Evolutionary conservation across 2,888 invertebrate species (phyloP).

Genomic region (Melitaea athalia): DNA sequence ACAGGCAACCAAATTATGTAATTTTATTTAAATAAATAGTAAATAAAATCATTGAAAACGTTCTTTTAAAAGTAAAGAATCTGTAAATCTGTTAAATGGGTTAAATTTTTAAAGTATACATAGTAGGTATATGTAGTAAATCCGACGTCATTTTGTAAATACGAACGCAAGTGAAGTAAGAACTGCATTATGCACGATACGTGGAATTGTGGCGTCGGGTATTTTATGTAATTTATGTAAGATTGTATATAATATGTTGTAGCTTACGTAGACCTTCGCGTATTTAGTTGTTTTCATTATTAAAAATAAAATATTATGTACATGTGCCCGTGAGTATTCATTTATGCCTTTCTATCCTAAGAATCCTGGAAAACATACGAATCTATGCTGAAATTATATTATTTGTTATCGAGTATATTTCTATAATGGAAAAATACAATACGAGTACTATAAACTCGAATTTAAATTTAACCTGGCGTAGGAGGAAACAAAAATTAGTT

Average conservation of each 20-base stretch:
- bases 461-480: no score
- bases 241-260: slow-evolving; percentile 25
- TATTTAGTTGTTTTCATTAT: slow-evolving; percentile 44
- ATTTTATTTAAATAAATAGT: background rate
- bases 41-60: background rate
- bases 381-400: no score
- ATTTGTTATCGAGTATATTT: no score
- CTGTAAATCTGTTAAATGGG: slow-evolving; percentile 1
- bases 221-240: slow-evolving; percentile 25
- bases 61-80: background rate
- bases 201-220: slow-evolving; percentile 74
- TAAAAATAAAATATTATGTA: slow-evolving; percentile 59
- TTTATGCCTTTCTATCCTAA: slow-evolving; percentile 9
- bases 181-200: slow-evolving; percentile 74
- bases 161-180: slow-evolving; percentile 48
- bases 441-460: no score
- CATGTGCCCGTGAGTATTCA: slow-evolving; percentile 46
- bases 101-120: slow-evolving; percentile 26
- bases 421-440: no score
- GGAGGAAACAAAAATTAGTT: no score
- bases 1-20: background rate
- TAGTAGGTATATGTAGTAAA: slow-evolving; percentile 19
- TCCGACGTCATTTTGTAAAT: slow-evolving; percentile 65
- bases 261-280: slow-evolving; percentile 38
- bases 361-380: background rate